These are phyloP conservation scores for Chelon labrosus DNA, from an alignment of 2,797 vertebrate species.

Conservation along the genomic window DNA sequence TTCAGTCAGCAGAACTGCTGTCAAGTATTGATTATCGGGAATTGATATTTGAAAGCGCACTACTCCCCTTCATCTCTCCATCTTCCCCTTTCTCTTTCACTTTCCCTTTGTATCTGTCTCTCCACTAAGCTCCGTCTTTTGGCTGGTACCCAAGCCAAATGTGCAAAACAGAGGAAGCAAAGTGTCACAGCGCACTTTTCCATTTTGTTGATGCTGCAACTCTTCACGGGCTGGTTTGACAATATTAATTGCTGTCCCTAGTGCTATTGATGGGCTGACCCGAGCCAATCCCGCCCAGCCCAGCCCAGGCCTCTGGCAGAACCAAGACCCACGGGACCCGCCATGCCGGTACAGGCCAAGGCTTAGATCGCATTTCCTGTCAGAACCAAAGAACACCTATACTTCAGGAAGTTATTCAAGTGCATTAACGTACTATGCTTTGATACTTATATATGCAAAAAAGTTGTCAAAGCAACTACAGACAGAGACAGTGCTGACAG, in stretches of 20 bases:
- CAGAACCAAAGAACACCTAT: background rate
- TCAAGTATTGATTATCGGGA: constrained; percentile 73
- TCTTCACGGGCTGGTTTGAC: constrained; percentile 66
- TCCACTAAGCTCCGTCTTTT: constrained; percentile 31
- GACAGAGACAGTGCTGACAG: background rate
- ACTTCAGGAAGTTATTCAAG: constrained; percentile 14
- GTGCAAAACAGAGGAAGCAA: constrained; percentile 67
- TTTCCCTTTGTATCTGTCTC: constrained; percentile 45
- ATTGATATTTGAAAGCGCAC: constrained; percentile 50
- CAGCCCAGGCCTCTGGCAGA: constrained; percentile 51
- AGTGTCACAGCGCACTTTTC: constrained; percentile 76
- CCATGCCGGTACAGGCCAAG: constrained; percentile 40
- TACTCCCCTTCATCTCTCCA: constrained; percentile 10
- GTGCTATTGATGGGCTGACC: constrained; percentile 74
- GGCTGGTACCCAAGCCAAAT: constrained; percentile 60
- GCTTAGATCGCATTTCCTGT: constrained; percentile 59
- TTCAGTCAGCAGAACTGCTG: constrained; percentile 66
- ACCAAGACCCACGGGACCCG: constrained; percentile 44
- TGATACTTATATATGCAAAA: background rate
- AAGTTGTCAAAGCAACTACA: background rate
- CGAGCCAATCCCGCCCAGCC: constrained; percentile 45
- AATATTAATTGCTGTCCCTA: constrained; percentile 81
- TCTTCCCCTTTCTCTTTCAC: constrained; percentile 17
- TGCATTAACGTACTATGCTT: background rate
- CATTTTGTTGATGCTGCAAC: constrained; percentile 81